Evolutionary conservation across 2,888 invertebrate genomes (phyloP), one percentile per base, ranked within the genome.

Genomic region (Phortica okadai): DNA sequence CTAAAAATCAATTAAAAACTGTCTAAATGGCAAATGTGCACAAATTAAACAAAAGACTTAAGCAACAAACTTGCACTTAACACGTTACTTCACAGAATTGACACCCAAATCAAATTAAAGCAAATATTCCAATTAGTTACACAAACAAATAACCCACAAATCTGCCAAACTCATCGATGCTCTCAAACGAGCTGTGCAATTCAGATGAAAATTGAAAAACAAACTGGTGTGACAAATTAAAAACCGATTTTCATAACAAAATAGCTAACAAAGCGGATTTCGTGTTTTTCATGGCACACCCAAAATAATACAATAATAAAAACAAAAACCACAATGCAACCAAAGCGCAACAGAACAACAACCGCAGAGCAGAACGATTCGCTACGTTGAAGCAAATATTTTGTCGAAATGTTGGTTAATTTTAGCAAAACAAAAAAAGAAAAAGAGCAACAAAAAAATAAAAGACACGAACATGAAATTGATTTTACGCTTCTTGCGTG

Each of bases 401-500:
- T 73, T 45, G 75, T 76, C 78, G 11, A 66, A 66, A 42, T 66
- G n/a, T 66, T 75, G 77, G 80, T 72, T 79, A 76, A 80, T 80
- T 83, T 81, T 85, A 81, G 78, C 81, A 77, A 80, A 83, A 82
- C n/a, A 72, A 10, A 8, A 8, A 10, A 21, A 54, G 59, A 6
- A 41, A 33, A 33, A 56, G 6, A 56, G 56, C 56, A 56, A 21
- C 21, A 56, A 56, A 56, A 54, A 3, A n/a, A 21, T 16, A 75
- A 67, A 84, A 87, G 33, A 33, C 33, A 33, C 33, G 87, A 83
- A 87, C 83, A 82, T 79, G 67, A 84, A 86, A 86, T 86, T 83
- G 86, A 86, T 88, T 88, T 88, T 84, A 88, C 87, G 88, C 85
- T 75, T 74, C 76, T 79, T 73, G 80, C 79, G 76, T 82, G 81